Evolutionary conservation across 2,113 vertebrate genomes (phyloP).

Genomic region (Bombycilla garrulus): DNA sequence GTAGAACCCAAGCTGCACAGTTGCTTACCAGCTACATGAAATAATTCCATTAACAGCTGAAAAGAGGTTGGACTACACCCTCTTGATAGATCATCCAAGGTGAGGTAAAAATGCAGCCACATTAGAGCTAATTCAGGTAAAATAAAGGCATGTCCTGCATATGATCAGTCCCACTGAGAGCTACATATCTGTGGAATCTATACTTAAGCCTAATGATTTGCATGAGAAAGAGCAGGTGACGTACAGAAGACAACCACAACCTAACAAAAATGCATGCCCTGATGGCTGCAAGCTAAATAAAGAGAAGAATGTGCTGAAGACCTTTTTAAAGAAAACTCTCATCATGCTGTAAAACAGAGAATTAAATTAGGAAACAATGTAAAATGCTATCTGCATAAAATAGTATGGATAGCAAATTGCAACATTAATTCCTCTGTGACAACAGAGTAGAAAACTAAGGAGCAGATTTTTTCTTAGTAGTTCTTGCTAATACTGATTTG

Average conservation of each 20-base stretch:
- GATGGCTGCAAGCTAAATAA: not conserved
- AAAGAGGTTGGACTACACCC: not conserved
- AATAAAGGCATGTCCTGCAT: not conserved
- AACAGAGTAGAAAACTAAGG: not conserved
- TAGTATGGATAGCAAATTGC: not conserved
- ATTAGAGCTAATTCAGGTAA: not conserved
- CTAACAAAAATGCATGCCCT: not conserved
- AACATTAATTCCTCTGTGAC: accelerated
- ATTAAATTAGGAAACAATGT: not conserved
- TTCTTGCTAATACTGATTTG: not conserved
- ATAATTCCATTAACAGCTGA: not conserved
- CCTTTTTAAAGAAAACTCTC: not conserved
- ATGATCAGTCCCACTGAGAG: not conserved
- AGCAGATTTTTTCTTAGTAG: not conserved
- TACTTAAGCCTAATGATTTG: not conserved
- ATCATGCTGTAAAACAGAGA: not conserved
- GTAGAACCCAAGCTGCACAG: not conserved
- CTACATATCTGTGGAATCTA: not conserved
- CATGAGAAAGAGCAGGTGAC: not conserved
- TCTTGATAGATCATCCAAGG: not conserved
- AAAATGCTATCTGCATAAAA: not conserved
- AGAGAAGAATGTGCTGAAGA: not conserved
- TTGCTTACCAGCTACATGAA: not conserved
- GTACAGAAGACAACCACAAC: not conserved
- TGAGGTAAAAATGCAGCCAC: not conserved